Evolutionary conservation across 2,113 vertebrate species (phyloP).

Genomic region (Sylvietta virens): DNA sequence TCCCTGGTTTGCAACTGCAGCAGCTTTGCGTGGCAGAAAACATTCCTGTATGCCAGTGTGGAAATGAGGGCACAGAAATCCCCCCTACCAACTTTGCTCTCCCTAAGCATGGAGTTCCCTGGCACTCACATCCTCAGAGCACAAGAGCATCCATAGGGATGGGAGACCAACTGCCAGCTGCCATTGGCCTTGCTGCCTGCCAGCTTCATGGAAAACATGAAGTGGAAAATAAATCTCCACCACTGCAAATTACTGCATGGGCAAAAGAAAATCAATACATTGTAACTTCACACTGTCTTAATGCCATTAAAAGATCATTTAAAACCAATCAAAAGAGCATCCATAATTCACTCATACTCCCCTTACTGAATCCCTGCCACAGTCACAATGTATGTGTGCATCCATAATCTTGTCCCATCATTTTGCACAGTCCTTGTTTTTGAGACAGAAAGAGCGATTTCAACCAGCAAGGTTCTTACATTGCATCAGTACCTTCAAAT

Average conservation of each 20-base stretch:
- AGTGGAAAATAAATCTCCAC: conserved; percentile 8
- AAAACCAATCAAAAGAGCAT: conserved; percentile 2
- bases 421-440: not conserved
- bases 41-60: not conserved
- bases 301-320: not conserved
- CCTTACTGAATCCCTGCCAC: not conserved
- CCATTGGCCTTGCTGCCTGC: not conserved
- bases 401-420: not conserved
- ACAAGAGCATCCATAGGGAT: not conserved
- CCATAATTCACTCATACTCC: not conserved
- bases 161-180: not conserved
- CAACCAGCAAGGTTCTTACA: not conserved
- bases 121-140: not conserved
- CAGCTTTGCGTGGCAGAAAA: not conserved
- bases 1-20: not conserved
- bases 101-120: not conserved
- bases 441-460: not conserved
- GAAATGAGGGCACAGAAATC: not conserved
- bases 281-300: not conserved
- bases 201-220: not conserved
- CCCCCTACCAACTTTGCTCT: not conserved
- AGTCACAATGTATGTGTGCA: not conserved
- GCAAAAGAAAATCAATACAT: conserved; percentile 45
- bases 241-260: conserved; percentile 1
- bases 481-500: not conserved